phyloP scores from a whole-genome alignment of 2,113 vertebrate species.

The Potamarius usumacintae region DNA sequence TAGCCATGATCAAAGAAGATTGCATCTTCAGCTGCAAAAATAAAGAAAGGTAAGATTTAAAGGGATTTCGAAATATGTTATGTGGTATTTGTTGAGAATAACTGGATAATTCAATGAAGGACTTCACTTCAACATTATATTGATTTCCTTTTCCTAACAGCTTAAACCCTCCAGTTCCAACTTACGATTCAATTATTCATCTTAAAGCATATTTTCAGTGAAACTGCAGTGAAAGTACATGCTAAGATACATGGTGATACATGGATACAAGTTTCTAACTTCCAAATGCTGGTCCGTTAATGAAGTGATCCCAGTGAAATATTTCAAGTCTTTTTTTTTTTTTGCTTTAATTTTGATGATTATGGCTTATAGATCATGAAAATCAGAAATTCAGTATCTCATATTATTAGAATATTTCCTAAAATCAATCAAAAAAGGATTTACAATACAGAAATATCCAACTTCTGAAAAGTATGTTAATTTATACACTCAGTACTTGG shows the following conservation, averaged over 20 bases:
- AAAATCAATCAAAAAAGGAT: too few relatives aligned
- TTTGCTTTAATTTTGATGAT: too few relatives aligned
- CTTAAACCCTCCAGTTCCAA: background rate
- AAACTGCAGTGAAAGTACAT: background rate
- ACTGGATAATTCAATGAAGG: background rate
- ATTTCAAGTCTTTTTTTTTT: too few relatives aligned
- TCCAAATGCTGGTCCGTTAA: too few relatives aligned
- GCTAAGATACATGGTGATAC: background rate
- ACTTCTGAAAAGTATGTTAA: too few relatives aligned
- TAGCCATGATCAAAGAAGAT: background rate
- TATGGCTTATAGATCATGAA: too few relatives aligned
- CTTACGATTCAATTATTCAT: background rate
- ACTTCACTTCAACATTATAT: background rate
- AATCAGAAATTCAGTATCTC: too few relatives aligned
- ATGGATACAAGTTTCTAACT: too few relatives aligned
- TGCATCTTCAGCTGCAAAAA: background rate
- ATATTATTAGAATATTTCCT: too few relatives aligned
- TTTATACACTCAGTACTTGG: too few relatives aligned
- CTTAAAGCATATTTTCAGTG: background rate
- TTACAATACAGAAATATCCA: too few relatives aligned
- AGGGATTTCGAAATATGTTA: background rate
- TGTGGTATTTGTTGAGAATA: background rate
- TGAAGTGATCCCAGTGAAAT: too few relatives aligned
- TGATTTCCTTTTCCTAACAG: background rate
- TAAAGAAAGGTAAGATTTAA: slow-evolving; percentile 3